Percentiles rank a stretch among this genome's conserved stretches.
phyloP scores from a whole-genome alignment of 2,888 invertebrate genomes.

The Drosophila subquinaria region DNA sequence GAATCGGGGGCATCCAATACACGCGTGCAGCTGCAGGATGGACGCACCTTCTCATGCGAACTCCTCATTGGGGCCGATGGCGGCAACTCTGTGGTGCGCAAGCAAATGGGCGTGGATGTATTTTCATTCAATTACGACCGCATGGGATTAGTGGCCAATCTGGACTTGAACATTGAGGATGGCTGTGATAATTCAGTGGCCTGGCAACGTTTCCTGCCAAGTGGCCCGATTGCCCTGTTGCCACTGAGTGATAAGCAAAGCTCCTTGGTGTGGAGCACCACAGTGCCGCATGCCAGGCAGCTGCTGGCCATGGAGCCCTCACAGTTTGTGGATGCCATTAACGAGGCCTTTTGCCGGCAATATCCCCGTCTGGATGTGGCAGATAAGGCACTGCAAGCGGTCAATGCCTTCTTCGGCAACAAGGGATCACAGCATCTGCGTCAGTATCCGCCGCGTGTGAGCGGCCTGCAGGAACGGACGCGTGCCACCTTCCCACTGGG shows the following conservation, averaged over 20 bases:
- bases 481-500: conserved; percentile 96
- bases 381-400: conserved; percentile 85
- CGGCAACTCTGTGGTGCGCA: conserved; percentile 93
- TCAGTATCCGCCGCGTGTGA: conserved; percentile 84
- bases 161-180: conserved; percentile 89
- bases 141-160: conserved; percentile 96
- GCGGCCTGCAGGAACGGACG: conserved; percentile 80
- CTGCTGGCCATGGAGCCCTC: conserved; percentile 90
- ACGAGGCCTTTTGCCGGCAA: conserved; percentile 89
- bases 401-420: conserved; percentile 85
- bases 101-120: conserved; percentile 92
- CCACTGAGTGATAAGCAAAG: conserved; percentile 92
- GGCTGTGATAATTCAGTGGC: conserved; percentile 93
- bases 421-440: conserved; percentile 78
- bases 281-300: conserved; percentile 90
- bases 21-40: conserved; percentile 88
- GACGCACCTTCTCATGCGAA: conserved; percentile 88
- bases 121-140: conserved; percentile 94
- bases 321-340: conserved; percentile 94
- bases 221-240: conserved; percentile 96
- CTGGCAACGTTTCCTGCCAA: conserved; percentile 98
- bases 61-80: conserved; percentile 98
- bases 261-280: conserved; percentile 98
- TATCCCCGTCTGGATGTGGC: conserved; percentile 82
- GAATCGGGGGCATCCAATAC: conserved; percentile 80